Evolutionary conservation across 1,140 invertebrate genomes (phyloP), one percentile per base, ranked within the genome.

Genomic region (Lordiphosa collinella): DNA sequence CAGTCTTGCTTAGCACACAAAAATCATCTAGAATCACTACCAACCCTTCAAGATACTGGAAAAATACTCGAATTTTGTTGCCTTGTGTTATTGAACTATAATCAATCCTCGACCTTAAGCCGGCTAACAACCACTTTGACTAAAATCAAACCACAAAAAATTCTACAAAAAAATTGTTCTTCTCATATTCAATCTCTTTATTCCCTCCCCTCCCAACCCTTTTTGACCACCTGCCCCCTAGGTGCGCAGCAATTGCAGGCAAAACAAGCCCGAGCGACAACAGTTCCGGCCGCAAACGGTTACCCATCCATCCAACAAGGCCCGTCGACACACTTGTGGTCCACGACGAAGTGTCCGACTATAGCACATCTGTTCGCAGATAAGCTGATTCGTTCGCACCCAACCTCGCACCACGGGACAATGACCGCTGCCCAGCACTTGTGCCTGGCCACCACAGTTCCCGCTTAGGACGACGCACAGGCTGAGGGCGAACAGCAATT

Each of bases 281-380:
- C 61, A 64, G 0, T 40, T 41, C 14, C 37, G 22, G 2, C 57
- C 40, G 31, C 61, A 64, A 2, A 64, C 12, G n/a, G 32, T 10
- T 3, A 31, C 7, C 7, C 35, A 0, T 16, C 48, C 61, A 10
- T 43, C 11, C 34, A 4, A 6, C 18, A 13, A 3, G 1, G 16
- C 22, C 1, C 57, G 56, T 1, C 47, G 48, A 10, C 60, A 64
- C 4, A 61, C 3, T n/a, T 25, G 7, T 9, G 47, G 56, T 3
- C 57, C 57, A 4, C 32, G 57, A 1, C 57, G 57, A 2, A 47
- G 60, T 25, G 37, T 52, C 9, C 11, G 34, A 6, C 25, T 58
- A 9, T 47, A 64, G 40, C 60, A 63, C 11, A 34, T 11, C n/a
- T 58, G 48, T 14, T 61, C 57, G 16, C 60, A 64, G 6, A 64